Base-by-base conservation (phyloP, 2,113 vertebrate genomes). In the Brachyistius frenatus region DNA sequence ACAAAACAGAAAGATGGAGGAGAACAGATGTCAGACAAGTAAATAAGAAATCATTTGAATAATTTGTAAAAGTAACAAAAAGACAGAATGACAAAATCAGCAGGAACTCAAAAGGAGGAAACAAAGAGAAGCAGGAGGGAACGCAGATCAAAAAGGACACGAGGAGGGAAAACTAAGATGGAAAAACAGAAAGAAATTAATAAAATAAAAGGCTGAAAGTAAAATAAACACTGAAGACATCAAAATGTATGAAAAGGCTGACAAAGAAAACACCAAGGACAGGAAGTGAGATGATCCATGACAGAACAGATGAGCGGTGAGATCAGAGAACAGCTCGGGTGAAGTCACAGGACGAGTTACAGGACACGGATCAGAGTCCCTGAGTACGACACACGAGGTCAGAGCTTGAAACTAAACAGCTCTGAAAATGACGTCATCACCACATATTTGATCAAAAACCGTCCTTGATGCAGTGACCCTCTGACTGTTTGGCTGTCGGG, bases 251-350 rank as follows among this genome's bases (percentile, higher is more conserved):
- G 0, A 36, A 65, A 70, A 44, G 35, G 11, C 32, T 10, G 2
- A 0, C 37, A 0, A 75, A 37, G 7, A 3, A 64, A 46, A 23
- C 60, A 5, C 32, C 1, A 14, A 37, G 39, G 16, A 67, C 30
- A 74, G 3, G 55, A 31, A 74, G 5, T 53, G 41, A 64, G 66
- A 62, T 11, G 23, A 69, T 31, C 15, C 30, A 9, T 16, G 58
- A 69, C 56, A 47, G 67, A 78, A 58, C 32, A 80, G 72, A 57
- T 62, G 69, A 90, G 23, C 23, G 23, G 23, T 23, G 23, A 23
- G 23, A 23, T 23, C 23, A 23, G 73, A 63, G 53, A 85, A 69
- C 86, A 91, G 83, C 82, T 90, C 87, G 78, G 39, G 78, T 92
- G 84, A 79, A 13, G 41, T 44, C 41, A 44, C 7, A 2, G 37